Conservation (phyloP, 2,888 invertebrate genomes). For the Campopleginae sp. region DNA sequence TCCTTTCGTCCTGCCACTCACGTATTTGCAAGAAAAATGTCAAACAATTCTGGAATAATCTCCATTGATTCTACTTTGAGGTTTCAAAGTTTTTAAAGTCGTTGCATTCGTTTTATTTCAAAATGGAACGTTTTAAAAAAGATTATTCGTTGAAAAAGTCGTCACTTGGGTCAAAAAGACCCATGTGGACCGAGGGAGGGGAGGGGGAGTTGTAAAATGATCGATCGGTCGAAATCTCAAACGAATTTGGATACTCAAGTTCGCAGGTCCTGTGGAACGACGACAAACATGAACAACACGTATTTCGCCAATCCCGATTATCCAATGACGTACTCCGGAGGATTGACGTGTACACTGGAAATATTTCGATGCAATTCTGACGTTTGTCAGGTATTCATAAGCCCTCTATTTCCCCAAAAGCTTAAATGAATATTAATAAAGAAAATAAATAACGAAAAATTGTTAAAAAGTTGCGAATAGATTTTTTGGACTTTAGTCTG, state of each 20-base stretch:
- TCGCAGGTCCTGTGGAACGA: slow-evolving; percentile 89
- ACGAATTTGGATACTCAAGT: slow-evolving; percentile 85
- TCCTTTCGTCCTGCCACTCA: no score
- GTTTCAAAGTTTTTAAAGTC: no score
- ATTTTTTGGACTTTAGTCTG: slow-evolving; percentile 90
- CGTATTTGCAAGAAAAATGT: no score
- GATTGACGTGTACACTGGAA: slow-evolving; percentile 89
- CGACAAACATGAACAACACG: slow-evolving; percentile 91
- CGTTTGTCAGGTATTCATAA: slow-evolving; percentile 88
- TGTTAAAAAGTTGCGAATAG: slow-evolving; percentile 88
- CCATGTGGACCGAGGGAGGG: no score
- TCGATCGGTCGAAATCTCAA: not conserved
- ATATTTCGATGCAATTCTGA: slow-evolving; percentile 89
- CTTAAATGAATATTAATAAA: not conserved
- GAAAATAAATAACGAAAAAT: slow-evolving; percentile 4
- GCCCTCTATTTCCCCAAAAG: not conserved
- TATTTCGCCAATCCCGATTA: slow-evolving; percentile 93
- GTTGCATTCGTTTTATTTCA: no score
- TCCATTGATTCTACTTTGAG: no score
- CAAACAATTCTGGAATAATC: no score
- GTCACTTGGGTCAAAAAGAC: no score
- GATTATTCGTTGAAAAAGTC: no score
- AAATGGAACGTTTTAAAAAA: no score
- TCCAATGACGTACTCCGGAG: slow-evolving; percentile 89
- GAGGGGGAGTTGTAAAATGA: not conserved